These are phyloP conservation scores for Ophioderma brevispina DNA, from an alignment of 35 echinoderm and acorn worm species.

Conservation along the genomic window DNA sequence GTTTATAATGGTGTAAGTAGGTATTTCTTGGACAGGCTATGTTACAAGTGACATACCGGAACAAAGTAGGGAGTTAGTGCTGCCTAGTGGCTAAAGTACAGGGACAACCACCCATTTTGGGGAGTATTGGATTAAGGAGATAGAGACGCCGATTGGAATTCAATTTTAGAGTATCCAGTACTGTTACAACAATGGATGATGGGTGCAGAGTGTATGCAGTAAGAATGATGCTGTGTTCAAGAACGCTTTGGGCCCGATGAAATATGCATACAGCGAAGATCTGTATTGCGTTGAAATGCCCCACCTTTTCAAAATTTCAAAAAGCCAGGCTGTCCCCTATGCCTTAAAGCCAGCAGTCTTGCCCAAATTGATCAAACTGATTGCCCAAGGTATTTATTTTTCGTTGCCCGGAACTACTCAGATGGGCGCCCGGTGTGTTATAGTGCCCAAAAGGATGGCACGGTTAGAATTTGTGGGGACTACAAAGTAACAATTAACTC, in stretches of 20 bases:
- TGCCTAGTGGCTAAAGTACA: neutral
- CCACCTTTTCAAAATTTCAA: conserved; percentile 22
- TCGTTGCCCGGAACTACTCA: conserved; percentile 19
- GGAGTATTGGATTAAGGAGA: neutral
- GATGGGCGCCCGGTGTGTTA: conserved; percentile 43
- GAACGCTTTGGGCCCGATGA: conserved; percentile 2
- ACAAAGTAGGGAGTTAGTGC: neutral
- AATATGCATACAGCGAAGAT: conserved; percentile 41
- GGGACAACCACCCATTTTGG: neutral
- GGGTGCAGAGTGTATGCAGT: neutral
- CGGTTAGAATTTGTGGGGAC: conserved; percentile 48
- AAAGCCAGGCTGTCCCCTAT: conserved; percentile 59
- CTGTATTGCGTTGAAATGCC: conserved; percentile 2
- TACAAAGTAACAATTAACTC: conserved; percentile 53
- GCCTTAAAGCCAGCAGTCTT: conserved; percentile 43
- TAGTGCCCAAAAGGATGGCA: conserved; percentile 36
- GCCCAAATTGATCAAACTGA: conserved; percentile 26
- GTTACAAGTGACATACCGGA: neutral
- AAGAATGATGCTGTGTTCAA: neutral
- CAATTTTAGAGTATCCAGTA: neutral
- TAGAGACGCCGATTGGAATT: conserved; percentile 17
- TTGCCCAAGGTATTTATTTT: neutral
- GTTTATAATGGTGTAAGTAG: neutral
- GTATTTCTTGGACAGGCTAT: neutral
- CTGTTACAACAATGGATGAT: neutral